Evolutionary conservation across 2,888 invertebrate species (phyloP), one percentile per base, ranked within the genome.

Genomic region (Perizoma affinitatum): DNA sequence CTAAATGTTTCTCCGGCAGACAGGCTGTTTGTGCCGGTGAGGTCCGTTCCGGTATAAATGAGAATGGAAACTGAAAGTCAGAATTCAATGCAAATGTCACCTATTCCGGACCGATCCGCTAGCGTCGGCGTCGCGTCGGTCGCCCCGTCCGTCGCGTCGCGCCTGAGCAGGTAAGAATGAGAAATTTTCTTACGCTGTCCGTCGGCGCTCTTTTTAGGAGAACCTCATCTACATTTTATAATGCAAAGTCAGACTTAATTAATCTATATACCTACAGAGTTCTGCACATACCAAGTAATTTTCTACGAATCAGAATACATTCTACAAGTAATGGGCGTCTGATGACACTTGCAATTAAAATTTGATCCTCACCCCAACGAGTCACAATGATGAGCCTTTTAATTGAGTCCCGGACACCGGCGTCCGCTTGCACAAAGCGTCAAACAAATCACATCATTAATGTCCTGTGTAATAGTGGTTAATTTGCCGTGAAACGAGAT

Each of bases 331-430:
- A 76, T 75, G 71, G 72, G 74, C 64, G 69, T 71, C 71, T 71
- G 74, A 73, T 79, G 76, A 74, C 76, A 78, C 74, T 74, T 73
- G 72, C 70, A 70, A 76, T 76, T 76, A 71, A 75, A 76, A 77
- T 71, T 73, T 72, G 64, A 67, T 73, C 73, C 68, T 73, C 71
- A 67, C 66, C 69, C 66, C 68, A 60, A 68, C 71, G 70, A 69
- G 70, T 71, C 74, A 72, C 71, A 72, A 75, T 80, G 79, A 80
- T 79, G 79, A 79, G 75, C 76, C 77, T 74, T 78, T 79, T 86
- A 86, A 84, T 86, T 84, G 82, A 74, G 76, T 77, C 73, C 71
- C 75, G 69, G 64, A 61, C 65, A 68, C 72, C 70, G 68, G 73
- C 71, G 72, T 74, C 74, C 68, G 75, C 78, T 76, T 68, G 58